Conservation (phyloP, 2,797 vertebrate species). For the Anniella stebbinsi region DNA sequence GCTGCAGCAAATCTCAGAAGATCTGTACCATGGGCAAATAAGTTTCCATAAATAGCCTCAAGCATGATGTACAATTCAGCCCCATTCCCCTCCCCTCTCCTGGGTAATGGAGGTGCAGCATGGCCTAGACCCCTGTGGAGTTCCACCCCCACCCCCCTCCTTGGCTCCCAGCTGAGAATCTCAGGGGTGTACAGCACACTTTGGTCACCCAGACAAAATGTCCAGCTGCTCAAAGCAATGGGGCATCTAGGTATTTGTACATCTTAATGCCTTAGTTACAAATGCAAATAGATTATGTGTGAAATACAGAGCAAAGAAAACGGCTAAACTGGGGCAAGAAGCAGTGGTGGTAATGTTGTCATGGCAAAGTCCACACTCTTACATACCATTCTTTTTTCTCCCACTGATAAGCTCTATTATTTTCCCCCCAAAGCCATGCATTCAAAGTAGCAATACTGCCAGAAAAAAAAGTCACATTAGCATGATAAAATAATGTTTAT, state of each 20-base stretch:
- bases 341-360: constrained; percentile 66
- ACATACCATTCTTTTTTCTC: constrained; percentile 53
- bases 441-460: constrained; percentile 40
- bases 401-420: constrained; percentile 31
- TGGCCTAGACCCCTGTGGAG: background rate
- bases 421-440: constrained; percentile 42
- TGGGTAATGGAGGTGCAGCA: background rate
- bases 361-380: constrained; percentile 69
- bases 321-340: constrained; percentile 49
- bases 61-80: background rate
- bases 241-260: background rate
- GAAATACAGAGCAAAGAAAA: background rate
- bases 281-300: background rate
- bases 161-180: background rate
- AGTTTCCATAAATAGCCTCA: background rate
- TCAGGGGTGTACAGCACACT: background rate
- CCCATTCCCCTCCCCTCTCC: background rate
- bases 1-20: background rate
- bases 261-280: background rate
- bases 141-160: background rate
- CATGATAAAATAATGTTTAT: constrained; percentile 56
- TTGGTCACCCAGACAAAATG: background rate
- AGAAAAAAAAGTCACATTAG: constrained; percentile 52
- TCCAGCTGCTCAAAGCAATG: background rate
- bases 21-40: background rate